A percentile compares a stretch with the other conserved stretches of the same genome.
phyloP scores from a whole-genome alignment of 2,113 vertebrate genomes.

The Octodon degus region DNA sequence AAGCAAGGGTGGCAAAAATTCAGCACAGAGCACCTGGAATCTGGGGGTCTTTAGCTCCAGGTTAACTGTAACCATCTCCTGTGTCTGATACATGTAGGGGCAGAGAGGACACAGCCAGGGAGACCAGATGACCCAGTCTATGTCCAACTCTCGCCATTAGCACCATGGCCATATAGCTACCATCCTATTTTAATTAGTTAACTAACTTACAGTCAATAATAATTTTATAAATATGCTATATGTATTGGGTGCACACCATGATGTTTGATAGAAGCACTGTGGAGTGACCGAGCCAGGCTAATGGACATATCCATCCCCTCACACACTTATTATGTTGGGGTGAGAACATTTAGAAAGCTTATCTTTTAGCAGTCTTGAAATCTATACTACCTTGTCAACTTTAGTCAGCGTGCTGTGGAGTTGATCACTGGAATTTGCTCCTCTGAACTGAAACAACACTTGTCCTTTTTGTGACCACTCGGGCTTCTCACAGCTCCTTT shows the following conservation, averaged over 20 bases:
- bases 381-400: not conserved
- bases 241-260: not conserved
- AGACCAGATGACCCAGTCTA: not conserved
- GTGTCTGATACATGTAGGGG: not conserved
- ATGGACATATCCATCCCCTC: not conserved
- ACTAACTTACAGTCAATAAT: not conserved
- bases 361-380: not conserved
- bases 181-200: not conserved
- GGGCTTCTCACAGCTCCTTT: not conserved
- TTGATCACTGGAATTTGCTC: not conserved
- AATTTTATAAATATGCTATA: not conserved
- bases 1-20: not conserved
- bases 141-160: not conserved
- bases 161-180: not conserved
- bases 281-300: not conserved
- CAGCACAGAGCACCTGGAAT: not conserved
- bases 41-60: not conserved
- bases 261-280: not conserved
- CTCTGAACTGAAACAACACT: not conserved
- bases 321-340: not conserved
- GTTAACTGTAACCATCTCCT: not conserved
- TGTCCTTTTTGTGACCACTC: no score
- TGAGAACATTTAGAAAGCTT: not conserved
- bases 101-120: not conserved
- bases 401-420: not conserved